These are phyloP conservation scores for Catalaphyllia jardinei DNA, from an alignment of 64 coral and sea anemone species.

Conservation along the genomic window DNA sequence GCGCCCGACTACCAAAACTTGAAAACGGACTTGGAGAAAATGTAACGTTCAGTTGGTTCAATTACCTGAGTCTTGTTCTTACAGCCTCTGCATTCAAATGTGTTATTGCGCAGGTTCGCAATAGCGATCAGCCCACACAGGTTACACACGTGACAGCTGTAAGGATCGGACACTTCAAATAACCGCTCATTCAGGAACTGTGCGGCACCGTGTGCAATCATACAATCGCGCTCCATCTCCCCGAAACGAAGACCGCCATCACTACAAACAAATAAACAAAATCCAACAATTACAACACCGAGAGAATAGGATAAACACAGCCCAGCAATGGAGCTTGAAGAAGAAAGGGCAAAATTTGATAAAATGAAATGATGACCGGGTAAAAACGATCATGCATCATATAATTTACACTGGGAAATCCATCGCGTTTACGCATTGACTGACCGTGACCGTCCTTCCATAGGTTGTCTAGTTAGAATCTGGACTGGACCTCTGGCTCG, in stretches of 20 bases:
- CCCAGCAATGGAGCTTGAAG: not conserved
- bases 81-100: slow-evolving; percentile 93
- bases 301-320: not conserved
- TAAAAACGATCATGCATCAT: no score
- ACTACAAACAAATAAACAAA: slow-evolving; percentile 40
- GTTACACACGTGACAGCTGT: slow-evolving; percentile 99
- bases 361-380: no score
- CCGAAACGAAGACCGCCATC: slow-evolving; percentile 98
- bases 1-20: no score
- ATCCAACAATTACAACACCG: not conserved
- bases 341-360: no score
- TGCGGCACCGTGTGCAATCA: slow-evolving; percentile 97
- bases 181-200: slow-evolving; percentile 98
- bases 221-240: slow-evolving; percentile 99
- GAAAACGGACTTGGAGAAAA: no score
- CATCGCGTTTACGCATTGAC: not conserved
- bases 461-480: slow-evolving; percentile 90
- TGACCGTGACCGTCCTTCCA: slow-evolving; percentile 92
- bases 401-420: no score
- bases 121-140: slow-evolving; percentile 96
- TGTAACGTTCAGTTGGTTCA: no score
- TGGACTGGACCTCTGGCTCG: slow-evolving; percentile 92
- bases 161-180: slow-evolving; percentile 95
- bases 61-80: slow-evolving; percentile 98
- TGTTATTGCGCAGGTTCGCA: slow-evolving; percentile 96